Conservation (phyloP, 2,797 vertebrate species). For the Gila robusta region DNA sequence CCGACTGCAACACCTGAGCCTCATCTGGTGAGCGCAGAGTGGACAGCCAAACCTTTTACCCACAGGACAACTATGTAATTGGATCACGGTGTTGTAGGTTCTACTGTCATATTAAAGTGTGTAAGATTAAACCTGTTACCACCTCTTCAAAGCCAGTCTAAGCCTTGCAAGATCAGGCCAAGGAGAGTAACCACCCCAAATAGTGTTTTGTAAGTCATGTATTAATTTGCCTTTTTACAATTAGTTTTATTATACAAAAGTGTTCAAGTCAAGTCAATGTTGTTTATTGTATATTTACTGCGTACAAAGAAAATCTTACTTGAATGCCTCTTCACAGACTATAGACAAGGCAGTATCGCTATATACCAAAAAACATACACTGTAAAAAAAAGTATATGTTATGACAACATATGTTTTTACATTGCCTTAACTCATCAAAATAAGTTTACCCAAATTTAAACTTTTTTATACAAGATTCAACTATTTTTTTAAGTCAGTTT, state of each 20-base stretch:
- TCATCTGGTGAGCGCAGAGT: constrained; percentile 23
- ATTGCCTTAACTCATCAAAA: no score
- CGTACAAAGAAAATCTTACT: not conserved
- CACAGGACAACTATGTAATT: constrained; percentile 43
- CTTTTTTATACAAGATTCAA: no score
- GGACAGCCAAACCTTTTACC: constrained; percentile 32
- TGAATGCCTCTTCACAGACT: not conserved
- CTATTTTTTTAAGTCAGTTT: no score
- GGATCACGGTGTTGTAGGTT: constrained; percentile 31
- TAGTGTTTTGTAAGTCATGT: not conserved
- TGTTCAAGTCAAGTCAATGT: not conserved
- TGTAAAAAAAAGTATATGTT: not conserved
- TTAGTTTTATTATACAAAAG: not conserved
- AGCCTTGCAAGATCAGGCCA: constrained; percentile 9
- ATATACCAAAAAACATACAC: not conserved
- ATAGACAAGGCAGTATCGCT: not conserved
- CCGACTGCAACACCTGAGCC: constrained; percentile 42
- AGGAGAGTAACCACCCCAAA: not conserved
- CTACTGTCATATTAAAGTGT: constrained; percentile 24
- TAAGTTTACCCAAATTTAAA: no score
- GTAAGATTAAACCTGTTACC: constrained; percentile 25
- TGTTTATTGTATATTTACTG: not conserved
- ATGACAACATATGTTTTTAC: no score
- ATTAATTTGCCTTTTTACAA: not conserved
- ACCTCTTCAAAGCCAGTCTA: not conserved